phyloP scores from a whole-genome alignment of 2,113 vertebrate genomes.

The Pseudopodoces humilis region DNA sequence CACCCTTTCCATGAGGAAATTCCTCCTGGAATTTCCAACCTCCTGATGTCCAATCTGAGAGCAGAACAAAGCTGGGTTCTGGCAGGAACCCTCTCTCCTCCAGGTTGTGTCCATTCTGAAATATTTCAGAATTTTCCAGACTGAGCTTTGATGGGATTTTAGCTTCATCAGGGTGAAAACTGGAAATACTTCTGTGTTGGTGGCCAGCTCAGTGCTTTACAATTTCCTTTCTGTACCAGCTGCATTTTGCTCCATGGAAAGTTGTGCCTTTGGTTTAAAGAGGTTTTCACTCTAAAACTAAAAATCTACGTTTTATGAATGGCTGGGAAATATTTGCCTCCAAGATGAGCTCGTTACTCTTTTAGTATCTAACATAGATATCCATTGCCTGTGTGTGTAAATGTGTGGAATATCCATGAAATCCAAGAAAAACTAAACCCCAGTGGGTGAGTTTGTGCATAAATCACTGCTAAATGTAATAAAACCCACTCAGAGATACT shows the following conservation, averaged over 20 bases:
- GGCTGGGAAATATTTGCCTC: neutral
- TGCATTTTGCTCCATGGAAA: neutral
- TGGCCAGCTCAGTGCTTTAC: neutral
- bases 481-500: neutral
- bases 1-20: no score
- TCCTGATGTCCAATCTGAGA: neutral
- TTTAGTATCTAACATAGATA: fast-evolving
- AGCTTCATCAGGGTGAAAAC: neutral
- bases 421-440: neutral
- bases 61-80: neutral
- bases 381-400: fast-evolving
- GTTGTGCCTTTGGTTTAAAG: neutral
- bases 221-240: neutral
- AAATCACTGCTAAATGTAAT: neutral
- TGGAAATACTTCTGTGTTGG: neutral
- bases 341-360: neutral
- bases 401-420: neutral
- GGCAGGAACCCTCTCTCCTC: neutral
- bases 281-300: neutral
- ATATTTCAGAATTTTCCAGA: neutral
- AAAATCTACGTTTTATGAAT: neutral
- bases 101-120: neutral
- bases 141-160: neutral
- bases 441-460: neutral
- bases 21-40: neutral